Evolutionary conservation across 2,888 invertebrate species (phyloP).

Genomic region (Arrhopalites spinosus): DNA sequence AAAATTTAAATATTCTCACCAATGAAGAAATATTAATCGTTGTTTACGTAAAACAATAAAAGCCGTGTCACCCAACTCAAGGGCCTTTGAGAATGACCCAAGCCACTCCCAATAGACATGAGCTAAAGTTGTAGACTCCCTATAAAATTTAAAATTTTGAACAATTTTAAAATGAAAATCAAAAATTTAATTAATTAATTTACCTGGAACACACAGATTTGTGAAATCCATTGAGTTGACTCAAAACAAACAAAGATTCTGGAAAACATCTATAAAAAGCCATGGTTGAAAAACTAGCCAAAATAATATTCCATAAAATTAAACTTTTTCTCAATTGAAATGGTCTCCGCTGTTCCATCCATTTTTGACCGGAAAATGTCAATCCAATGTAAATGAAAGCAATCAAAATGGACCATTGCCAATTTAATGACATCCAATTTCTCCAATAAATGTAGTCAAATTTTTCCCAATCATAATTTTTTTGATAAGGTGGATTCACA

Average conservation of each 20-base stretch:
- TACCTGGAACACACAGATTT: conserved; percentile 62
- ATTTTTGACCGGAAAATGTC: conserved; percentile 90
- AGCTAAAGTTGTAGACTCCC: neutral
- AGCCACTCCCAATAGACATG: conserved; percentile 97
- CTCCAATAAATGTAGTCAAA: conserved; percentile 50
- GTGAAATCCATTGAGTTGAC: conserved; percentile 77
- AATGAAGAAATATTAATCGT: conserved; percentile 37
- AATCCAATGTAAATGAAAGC: conserved; percentile 88
- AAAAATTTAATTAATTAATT: no score
- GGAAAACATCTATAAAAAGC: conserved; percentile 87
- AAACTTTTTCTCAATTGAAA: conserved; percentile 86
- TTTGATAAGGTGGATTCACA: conserved; percentile 44
- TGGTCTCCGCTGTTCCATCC: conserved; percentile 88
- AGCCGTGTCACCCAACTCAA: conserved; percentile 93
- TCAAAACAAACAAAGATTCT: conserved; percentile 85
- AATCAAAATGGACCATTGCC: conserved; percentile 71
- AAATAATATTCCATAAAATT: conserved; percentile 85
- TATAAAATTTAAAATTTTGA: no score
- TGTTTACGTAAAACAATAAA: conserved; percentile 93
- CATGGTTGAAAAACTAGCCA: conserved; percentile 93
- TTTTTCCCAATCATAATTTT: conserved; percentile 44
- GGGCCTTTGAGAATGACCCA: conserved; percentile 94
- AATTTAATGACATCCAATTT: conserved; percentile 34
- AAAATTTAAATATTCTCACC: no score
- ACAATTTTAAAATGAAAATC: no score